Evolutionary conservation across 2,797 vertebrate species (phyloP), one percentile per base, ranked within the genome.

Genomic region (Buceros bicornis): DNA sequence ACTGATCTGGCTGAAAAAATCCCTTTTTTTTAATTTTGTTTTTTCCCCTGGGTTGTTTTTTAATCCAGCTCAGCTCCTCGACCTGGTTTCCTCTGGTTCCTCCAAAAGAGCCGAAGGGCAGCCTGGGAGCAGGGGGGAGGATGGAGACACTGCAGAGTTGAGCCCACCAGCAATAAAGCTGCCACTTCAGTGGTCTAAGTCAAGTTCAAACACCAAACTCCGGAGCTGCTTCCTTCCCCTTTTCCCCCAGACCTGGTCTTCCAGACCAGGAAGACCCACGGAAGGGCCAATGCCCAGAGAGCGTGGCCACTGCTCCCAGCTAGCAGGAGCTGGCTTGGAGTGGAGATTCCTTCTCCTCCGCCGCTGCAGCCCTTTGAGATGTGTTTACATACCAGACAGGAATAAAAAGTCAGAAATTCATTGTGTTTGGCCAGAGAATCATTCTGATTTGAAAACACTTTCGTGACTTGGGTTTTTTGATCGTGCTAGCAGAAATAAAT

Each of bases 61-160:
- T 70, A 91, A 71, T 64, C 86, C 69, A 70, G 35, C 76, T 93
- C 69, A 67, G 48, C 31, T 95, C 65, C 80, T 94, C 0, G 2
- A 67, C 57, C 51, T 73, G 72, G 8, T 90, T 95, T 94, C 56
- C 58, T 89, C 82, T 47, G 50, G 56, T 67, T 93, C 24, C 48
- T 83, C 53, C 57, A 10, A 31, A 72, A 82, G 72, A 70, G 48
- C 71, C 2, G 0, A 89, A 91, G 74, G 89, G 87, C 66, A 92
- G 89, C 62, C 78, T 29, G 8, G 18, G n/a, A 60, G 42, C 42
- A 64, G 60, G 74, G 6, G 1, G 57, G 60, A 83, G 64, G 51
- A 82, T 5, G 10, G 24, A 31, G 54, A 54, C 5, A 24, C 22
- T 42, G 28, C 54, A n/a, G 42, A 67, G 66, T 72, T 81, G 69